Evolutionary conservation across 2,797 vertebrate species (phyloP), one percentile per base, ranked within the genome.

Genomic region (Eulemur coronatus): DNA sequence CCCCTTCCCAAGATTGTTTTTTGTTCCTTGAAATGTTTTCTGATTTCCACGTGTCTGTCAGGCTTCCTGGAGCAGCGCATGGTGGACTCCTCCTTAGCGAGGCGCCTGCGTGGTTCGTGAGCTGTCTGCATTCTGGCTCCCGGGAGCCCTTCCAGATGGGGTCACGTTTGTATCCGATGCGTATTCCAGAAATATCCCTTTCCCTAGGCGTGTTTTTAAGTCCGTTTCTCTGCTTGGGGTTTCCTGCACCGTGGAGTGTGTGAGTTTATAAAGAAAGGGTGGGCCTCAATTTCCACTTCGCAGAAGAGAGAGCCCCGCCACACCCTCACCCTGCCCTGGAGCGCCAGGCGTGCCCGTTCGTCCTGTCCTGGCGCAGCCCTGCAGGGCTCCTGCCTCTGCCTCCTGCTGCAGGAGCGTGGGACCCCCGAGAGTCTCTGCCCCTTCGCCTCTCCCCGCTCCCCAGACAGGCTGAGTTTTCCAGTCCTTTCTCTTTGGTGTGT

Each of bases 341-440:
- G 35, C 2, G 2, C 28, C 18, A 22, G n/a, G 8, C 1, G 3
- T 22, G n/a, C 67, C 22, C 7, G 2, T 10, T 22, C 7, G n/a
- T 69, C 9, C 67, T 26, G 20, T 65, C 43, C 24, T 67, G 43
- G 20, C 33, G 6, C 30, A 26, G 43, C 30, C 57, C 57, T 59
- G 57, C 57, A 59, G 57, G 57, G 57, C 11, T 0, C 14, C 48
- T 50, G 48, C 48, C 48, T 50, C 48, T 50, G 48, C 14, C 48
- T 50, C 48, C 48, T 50, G 48, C 14, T 15, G 14, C 48, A 15
- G 57, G 24, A 26, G 24, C 1, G 10, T 28, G 24, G 7, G 24
- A 10, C 22, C 1, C 20, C 57, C 24, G 4, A 22, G 5, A 20
- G 22, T 18, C 35, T 41, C 35, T 38, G 67, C 20, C 38, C 18